Evolutionary conservation across 2,113 vertebrate genomes (phyloP).

Genomic region (Actinemys pallida): DNA sequence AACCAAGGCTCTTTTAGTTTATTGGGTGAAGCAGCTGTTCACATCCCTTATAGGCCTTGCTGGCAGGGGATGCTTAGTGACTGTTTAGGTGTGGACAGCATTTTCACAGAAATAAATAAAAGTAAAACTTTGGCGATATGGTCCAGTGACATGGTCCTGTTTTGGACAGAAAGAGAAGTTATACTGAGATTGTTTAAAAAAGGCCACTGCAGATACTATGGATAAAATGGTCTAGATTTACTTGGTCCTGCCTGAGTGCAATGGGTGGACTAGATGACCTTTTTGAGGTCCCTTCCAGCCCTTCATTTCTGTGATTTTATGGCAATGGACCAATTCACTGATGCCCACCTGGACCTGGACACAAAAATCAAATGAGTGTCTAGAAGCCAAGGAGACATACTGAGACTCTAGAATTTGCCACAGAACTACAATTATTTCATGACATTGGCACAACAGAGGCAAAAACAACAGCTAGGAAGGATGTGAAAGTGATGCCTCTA

Average conservation of each 20-base stretch:
- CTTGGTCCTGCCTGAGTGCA: too few relatives aligned
- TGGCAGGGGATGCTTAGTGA: neutral
- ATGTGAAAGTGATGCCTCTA: neutral
- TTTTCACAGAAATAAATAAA: neutral
- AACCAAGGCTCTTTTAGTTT: neutral
- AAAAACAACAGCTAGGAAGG: neutral
- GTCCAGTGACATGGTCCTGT: neutral
- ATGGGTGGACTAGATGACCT: too few relatives aligned
- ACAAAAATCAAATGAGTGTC: accelerated
- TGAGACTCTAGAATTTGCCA: neutral
- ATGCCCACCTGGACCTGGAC: neutral
- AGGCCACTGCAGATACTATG: neutral
- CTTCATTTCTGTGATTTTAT: too few relatives aligned
- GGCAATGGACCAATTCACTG: neutral
- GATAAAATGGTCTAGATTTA: too few relatives aligned
- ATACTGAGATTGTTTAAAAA: neutral
- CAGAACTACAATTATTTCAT: neutral
- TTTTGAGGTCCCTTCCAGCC: too few relatives aligned
- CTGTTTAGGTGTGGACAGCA: neutral
- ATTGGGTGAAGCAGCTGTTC: neutral
- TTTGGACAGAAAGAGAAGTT: neutral
- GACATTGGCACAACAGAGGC: neutral
- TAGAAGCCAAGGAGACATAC: neutral
- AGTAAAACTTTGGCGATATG: neutral
- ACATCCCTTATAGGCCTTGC: neutral